A percentile compares a stretch with the other conserved stretches of the same genome.
These are phyloP conservation scores for Odontophorus gujanensis DNA, from an alignment of 2,113 vertebrate genomes.

Conservation along the genomic window DNA sequence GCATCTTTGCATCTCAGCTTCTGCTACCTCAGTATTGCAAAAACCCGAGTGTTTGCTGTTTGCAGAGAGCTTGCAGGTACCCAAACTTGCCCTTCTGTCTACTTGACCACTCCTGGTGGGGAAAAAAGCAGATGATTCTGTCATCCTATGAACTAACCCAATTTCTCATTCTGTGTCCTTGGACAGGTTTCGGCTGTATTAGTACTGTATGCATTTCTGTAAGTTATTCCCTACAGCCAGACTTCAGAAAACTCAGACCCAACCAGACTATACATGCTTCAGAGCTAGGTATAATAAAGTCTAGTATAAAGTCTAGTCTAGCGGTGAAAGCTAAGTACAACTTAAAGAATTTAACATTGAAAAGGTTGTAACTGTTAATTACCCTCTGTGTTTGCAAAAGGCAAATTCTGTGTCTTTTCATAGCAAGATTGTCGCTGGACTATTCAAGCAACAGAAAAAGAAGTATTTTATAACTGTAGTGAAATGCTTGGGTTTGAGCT, in stretches of 20 bases:
- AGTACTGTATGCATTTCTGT: neutral
- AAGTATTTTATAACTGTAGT: neutral
- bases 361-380: neutral
- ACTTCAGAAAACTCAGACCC: neutral
- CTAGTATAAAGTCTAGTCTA: neutral
- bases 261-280: neutral
- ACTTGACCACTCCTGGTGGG: neutral
- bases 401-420: neutral
- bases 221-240: neutral
- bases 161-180: neutral
- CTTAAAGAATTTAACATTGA: neutral
- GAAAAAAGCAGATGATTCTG: neutral
- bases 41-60: neutral
- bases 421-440: rapidly evolving
- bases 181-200: neutral
- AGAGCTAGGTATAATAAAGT: neutral
- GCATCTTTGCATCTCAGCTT: neutral
- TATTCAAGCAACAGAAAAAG: neutral
- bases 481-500: neutral
- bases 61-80: rapidly evolving
- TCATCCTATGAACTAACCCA: neutral
- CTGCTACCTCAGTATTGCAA: neutral
- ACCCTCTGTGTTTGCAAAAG: neutral
- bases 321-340: neutral
- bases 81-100: neutral